Percentiles rank a stretch among this genome's conserved stretches.
phyloP scores from a whole-genome alignment of 2,113 vertebrate genomes.

The Oceanodroma tethys region DNA sequence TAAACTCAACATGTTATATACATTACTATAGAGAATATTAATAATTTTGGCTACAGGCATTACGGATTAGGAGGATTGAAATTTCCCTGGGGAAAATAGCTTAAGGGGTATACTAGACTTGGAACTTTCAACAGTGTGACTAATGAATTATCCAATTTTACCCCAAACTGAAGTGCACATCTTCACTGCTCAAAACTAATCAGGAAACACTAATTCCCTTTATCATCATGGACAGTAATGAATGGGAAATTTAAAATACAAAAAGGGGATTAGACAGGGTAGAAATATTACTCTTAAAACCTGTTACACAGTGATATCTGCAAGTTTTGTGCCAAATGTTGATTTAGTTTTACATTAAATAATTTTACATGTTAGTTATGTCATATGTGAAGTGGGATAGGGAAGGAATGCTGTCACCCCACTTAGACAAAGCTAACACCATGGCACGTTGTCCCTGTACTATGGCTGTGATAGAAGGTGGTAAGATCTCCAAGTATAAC shows the following conservation, averaged over 20 bases:
- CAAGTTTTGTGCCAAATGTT: not conserved
- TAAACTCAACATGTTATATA: not conserved
- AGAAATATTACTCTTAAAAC: not conserved
- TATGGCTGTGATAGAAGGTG: not conserved
- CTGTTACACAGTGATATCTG: not conserved
- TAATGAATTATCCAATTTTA: constrained; percentile 37
- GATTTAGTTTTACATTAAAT: not conserved
- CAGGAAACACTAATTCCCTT: not conserved
- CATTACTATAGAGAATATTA: not conserved
- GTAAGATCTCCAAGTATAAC: not conserved
- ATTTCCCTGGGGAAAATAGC: not conserved
- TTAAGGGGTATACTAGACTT: not conserved
- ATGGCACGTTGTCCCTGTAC: accelerated
- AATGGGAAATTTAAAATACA: not conserved
- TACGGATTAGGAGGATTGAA: not conserved
- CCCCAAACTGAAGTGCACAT: not conserved
- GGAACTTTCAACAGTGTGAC: not conserved
- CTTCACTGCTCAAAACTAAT: not conserved
- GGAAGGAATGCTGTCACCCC: not conserved
- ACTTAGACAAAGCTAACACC: not conserved
- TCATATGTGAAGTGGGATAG: not conserved
- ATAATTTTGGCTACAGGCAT: not conserved
- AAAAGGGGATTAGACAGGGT: not conserved
- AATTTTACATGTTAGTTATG: not conserved
- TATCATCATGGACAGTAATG: not conserved